phyloP scores from a whole-genome alignment of 2,888 invertebrate species.

The Scaptomyza caliginosa region DNA sequence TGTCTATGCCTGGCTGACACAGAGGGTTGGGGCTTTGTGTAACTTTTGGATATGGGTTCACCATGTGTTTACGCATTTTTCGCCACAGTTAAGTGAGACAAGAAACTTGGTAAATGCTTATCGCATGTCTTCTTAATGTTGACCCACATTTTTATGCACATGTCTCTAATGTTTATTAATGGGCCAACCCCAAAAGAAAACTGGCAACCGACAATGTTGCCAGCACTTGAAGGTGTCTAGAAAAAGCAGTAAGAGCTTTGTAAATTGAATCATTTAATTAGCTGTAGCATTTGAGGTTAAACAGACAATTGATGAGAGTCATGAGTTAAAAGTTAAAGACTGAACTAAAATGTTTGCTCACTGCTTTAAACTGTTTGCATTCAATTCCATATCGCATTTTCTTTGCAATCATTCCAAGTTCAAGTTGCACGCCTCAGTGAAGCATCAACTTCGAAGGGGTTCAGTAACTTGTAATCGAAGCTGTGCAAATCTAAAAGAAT shows the following conservation, averaged over 20 bases:
- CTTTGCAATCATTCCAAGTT: background rate
- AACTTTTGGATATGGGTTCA: background rate
- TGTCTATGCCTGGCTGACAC: conserved; percentile 59
- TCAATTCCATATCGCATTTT: conserved; percentile 30
- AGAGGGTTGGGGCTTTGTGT: conserved; percentile 5
- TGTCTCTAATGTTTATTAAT: conserved; percentile 71
- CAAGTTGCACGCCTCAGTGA: conserved; percentile 54
- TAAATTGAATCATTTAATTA: conserved; percentile 72
- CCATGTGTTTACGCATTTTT: conserved; percentile 58
- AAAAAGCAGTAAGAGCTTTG: background rate
- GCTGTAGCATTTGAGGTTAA: conserved; percentile 22
- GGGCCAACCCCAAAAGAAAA: conserved; percentile 33
- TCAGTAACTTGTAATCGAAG: conserved; percentile 67
- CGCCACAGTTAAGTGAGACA: conserved; percentile 52
- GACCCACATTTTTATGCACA: conserved; percentile 71
- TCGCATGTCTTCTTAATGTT: conserved; percentile 41
- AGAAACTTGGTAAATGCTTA: conserved; percentile 20
- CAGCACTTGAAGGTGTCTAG: conserved; percentile 43
- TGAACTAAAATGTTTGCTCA: background rate
- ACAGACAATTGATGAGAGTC: conserved; percentile 30
- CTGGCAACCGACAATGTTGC: background rate
- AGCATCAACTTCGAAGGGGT: conserved; percentile 53
- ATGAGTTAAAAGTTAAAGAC: conserved; percentile 5
- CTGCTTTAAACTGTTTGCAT: conserved; percentile 15
- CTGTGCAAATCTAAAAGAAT: conserved; percentile 44